phyloP scores from a whole-genome alignment of 1,140 invertebrate species.

The Yoshiicerus persimilis region DNA sequence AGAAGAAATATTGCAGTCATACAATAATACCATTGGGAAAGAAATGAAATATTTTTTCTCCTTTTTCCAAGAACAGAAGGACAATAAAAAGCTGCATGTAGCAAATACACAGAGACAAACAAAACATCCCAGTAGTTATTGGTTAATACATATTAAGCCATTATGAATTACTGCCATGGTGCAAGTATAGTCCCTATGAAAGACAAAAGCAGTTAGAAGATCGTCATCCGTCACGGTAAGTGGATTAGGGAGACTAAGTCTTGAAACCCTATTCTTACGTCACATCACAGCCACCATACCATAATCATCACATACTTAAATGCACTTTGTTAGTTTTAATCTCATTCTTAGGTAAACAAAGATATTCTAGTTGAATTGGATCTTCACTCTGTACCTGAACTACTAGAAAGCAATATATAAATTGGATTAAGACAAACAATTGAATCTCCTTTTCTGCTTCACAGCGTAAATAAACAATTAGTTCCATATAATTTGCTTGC shows the following conservation, averaged over 20 bases:
- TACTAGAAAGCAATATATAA: background rate
- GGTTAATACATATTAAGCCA: background rate
- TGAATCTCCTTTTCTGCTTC: background rate
- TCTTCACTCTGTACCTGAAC: background rate
- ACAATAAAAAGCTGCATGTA: background rate
- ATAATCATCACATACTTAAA: background rate
- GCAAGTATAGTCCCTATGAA: too few relatives aligned
- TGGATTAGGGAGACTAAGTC: background rate
- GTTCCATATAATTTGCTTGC: slow-evolving; percentile 13
- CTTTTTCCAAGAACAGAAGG: background rate
- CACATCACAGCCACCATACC: background rate
- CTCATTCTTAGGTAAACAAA: background rate
- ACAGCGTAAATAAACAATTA: slow-evolving; percentile 19
- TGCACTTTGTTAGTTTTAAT: background rate
- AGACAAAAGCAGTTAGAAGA: background rate
- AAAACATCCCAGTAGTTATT: too few relatives aligned
- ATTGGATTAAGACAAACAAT: background rate
- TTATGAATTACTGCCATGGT: background rate
- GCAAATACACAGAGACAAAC: background rate
- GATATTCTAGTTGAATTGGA: background rate
- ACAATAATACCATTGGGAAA: background rate
- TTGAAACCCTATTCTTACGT: too few relatives aligned
- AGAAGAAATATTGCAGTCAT: background rate
- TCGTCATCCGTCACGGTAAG: slow-evolving; percentile 1
- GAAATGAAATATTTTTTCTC: background rate